A percentile compares a stretch with the other conserved stretches of the same genome.
Conservation (phyloP, 2,797 vertebrate genomes). For the Phalloptychus januarius region DNA sequence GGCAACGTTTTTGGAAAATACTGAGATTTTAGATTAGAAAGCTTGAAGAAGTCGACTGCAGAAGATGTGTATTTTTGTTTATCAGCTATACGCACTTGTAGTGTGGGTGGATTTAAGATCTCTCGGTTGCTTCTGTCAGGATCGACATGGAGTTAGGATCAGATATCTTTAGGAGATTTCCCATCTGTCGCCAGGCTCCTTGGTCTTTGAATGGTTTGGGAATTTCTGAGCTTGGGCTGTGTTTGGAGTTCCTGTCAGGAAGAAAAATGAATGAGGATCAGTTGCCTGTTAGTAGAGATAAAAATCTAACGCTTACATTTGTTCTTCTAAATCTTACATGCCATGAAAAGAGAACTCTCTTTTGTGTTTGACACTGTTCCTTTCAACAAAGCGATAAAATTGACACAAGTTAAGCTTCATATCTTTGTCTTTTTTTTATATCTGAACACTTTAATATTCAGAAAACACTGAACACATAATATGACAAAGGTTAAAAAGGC, state of each 20-base stretch:
- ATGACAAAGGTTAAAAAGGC: constrained; percentile 2
- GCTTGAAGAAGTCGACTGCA: not conserved
- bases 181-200: constrained; percentile 12
- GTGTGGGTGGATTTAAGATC: not conserved
- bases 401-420: not conserved
- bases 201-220: constrained; percentile 8
- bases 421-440: not conserved
- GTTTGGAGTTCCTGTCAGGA: constrained; percentile 17
- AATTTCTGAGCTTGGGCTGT: not conserved
- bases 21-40: not conserved
- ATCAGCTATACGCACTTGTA: not conserved
- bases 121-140: not conserved
- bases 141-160: constrained; percentile 2
- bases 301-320: constrained; percentile 15
- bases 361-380: not conserved
- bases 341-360: not conserved
- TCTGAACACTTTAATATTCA: not conserved
- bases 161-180: not conserved
- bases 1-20: not conserved
- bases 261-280: constrained; percentile 11
- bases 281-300: constrained; percentile 7
- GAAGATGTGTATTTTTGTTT: not conserved
- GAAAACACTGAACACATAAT: not conserved
- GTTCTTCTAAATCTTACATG: not conserved
- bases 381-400: not conserved